Evolutionary conservation across 1,140 invertebrate genomes (phyloP), one percentile per base, ranked within the genome.

Genomic region (Diorhabda elongata): DNA sequence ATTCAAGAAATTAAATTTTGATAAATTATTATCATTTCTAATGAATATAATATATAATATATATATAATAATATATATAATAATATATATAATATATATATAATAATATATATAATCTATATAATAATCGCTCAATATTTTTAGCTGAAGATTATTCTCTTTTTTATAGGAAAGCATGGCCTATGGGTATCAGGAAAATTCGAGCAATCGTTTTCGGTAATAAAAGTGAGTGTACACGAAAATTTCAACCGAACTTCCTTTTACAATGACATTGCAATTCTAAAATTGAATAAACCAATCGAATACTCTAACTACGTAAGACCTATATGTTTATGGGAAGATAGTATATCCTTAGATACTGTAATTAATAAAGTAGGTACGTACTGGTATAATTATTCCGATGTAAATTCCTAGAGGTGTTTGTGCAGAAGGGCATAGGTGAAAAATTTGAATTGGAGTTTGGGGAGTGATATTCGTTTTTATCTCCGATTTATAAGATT

Each of bases 251-350:
- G 80, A 3, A 78, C 73, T 5, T 82, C 79, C 3, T 88, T 84
- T 72, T 83, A 83, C 68, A 89, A 90, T 69, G 89, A 91, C 70
- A 87, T 91, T 47, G 88, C 88, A 0, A 73, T 90, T 1, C 71
- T 91, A 3, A 82, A 84, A 72, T 72, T 91, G 44, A 76, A 84
- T 5, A 76, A 79, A 4, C 47, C 76, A 5, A 80, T 83, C 3
- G 67, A 76, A 44, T 82, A 85, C 58, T 72, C 83, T 62, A 81
- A 83, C 42, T 79, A 81, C 61, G 81, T 87, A 59, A 78, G 83
- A 71, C 87, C 88, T 4, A 85, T 84, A 4, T 89, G 88, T 73
- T 77, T 89, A 3, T 77, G 79, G 82, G 71, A 74, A 43, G 76
- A 74, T 52, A 65, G 71, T 5, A 44, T 57, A 4, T 52, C 71